Evolutionary conservation across 2,888 invertebrate genomes (phyloP).

Genomic region (Pasiphila rectangulata): DNA sequence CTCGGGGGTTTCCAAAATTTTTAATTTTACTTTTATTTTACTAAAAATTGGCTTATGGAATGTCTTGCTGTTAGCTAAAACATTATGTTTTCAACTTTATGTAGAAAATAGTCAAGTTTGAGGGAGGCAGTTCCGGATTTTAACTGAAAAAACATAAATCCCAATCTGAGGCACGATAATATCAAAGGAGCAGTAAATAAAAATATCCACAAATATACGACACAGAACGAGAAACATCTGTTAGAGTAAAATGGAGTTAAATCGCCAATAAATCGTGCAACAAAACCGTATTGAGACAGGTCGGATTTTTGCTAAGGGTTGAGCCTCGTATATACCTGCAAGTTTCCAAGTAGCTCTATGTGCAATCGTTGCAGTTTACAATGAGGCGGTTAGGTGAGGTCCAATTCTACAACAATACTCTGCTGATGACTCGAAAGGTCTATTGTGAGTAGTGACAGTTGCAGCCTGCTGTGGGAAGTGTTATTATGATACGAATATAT

Average conservation of each 20-base stretch:
- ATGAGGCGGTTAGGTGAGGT: not conserved
- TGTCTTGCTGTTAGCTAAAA: too few species aligned
- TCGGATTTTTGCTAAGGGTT: constrained; percentile 1
- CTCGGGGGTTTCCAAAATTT: too few species aligned
- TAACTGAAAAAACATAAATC: too few species aligned
- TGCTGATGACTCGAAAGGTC: constrained; percentile 20
- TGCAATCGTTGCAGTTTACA: not conserved
- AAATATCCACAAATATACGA: too few species aligned
- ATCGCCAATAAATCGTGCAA: constrained; percentile 12
- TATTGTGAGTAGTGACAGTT: constrained; percentile 16
- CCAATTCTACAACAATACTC: constrained; percentile 16
- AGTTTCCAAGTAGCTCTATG: too few species aligned
- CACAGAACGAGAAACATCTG: not conserved
- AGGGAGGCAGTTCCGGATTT: too few species aligned
- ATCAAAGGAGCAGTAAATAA: too few species aligned
- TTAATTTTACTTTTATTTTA: too few species aligned
- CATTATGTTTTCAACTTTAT: too few species aligned
- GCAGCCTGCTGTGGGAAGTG: not conserved
- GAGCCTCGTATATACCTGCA: not conserved
- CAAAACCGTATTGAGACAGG: constrained; percentile 15
- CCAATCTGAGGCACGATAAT: too few species aligned
- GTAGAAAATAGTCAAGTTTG: too few species aligned
- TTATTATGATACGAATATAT: not conserved
- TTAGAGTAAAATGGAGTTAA: not conserved
- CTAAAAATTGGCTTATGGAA: too few species aligned